phyloP scores from a whole-genome alignment of 1,140 invertebrate genomes.

The Drosophila ohnishii region DNA sequence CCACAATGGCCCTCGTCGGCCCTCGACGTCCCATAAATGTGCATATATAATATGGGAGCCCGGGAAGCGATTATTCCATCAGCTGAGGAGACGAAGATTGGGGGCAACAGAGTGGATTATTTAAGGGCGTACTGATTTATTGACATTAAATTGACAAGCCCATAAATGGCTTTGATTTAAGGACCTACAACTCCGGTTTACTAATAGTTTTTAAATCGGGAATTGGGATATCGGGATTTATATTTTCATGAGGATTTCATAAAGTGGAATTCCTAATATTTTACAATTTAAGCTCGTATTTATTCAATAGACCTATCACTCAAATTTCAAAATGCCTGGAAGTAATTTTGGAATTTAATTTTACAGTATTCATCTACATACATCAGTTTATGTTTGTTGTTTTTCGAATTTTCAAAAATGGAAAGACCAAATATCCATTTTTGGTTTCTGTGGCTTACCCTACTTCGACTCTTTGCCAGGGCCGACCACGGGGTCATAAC shows the following conservation, averaged over 20 bases:
- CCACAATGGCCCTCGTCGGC: slow-evolving; percentile 20
- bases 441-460: background rate
- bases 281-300: too few species aligned
- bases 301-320: background rate
- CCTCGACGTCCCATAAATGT: slow-evolving; percentile 17
- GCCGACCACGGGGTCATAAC: slow-evolving; percentile 29
- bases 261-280: too few species aligned
- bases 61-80: slow-evolving; percentile 6
- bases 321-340: background rate
- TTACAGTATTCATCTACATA: background rate
- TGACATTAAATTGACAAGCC: background rate
- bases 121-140: slow-evolving; percentile 17
- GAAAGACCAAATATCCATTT: slow-evolving; percentile 6
- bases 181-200: background rate
- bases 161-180: slow-evolving; percentile 7
- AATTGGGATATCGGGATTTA: too few species aligned
- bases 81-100: background rate
- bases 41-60: slow-evolving; percentile 8
- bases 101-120: background rate
- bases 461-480: background rate
- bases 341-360: background rate
- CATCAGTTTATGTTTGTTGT: background rate
- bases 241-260: too few species aligned
- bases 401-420: background rate
- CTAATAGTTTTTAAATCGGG: background rate